Conservation (phyloP, 2,113 vertebrate genomes). For the Vulpes lagopus region DNA sequence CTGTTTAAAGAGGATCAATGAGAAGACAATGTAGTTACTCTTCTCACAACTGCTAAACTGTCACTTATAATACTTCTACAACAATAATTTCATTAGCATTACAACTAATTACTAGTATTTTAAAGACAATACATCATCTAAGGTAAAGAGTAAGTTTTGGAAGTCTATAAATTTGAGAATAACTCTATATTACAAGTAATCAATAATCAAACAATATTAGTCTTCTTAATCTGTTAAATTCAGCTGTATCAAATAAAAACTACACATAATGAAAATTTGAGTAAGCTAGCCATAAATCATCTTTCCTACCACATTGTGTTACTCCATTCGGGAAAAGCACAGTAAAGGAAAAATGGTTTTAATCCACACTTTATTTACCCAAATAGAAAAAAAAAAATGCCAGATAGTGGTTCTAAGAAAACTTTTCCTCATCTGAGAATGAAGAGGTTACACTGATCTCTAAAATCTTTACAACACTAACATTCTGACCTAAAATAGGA, state of each 20-base stretch:
- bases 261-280: constrained; percentile 18
- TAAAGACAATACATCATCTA: background rate
- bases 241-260: constrained; percentile 47
- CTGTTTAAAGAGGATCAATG: constrained; percentile 7
- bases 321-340: background rate
- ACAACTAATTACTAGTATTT: constrained; percentile 48
- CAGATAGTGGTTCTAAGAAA: constrained; percentile 15
- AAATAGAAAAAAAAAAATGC: constrained; percentile 15
- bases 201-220: constrained; percentile 19
- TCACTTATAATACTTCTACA: constrained; percentile 28
- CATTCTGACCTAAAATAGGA: constrained; percentile 41
- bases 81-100: background rate
- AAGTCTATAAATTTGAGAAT: constrained; percentile 58
- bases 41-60: constrained; percentile 2
- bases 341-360: constrained; percentile 31
- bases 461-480: constrained; percentile 4
- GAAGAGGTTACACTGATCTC: background rate
- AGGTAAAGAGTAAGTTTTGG: constrained; percentile 19
- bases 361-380: background rate
- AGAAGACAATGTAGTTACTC: constrained; percentile 12
- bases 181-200: constrained; percentile 1
- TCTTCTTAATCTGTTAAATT: constrained; percentile 53
- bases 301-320: background rate
- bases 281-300: background rate
- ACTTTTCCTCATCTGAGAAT: background rate